Percentiles rank a stretch among this genome's conserved stretches.
These are phyloP conservation scores for Cinara cedri DNA, from an alignment of 2,888 invertebrate genomes.

Conservation along the genomic window DNA sequence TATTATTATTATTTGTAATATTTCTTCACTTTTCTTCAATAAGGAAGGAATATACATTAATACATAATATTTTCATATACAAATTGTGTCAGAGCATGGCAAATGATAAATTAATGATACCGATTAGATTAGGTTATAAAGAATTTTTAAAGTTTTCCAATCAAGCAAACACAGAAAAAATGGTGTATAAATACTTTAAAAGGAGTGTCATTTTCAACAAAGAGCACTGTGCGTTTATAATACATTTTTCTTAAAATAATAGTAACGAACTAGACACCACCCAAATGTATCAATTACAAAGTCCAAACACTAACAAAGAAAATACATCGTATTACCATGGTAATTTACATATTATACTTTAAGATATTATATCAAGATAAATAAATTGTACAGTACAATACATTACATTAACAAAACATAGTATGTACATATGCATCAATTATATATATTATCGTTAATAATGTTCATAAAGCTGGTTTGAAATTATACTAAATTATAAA, in stretches of 20 bases:
- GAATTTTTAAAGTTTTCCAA: conserved; percentile 20
- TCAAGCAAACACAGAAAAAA: neutral
- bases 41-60: conserved; percentile 33
- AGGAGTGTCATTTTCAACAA: neutral
- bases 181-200: neutral
- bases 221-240: conserved; percentile 13
- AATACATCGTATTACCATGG: neutral
- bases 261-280: neutral
- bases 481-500: neutral
- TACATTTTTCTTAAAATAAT: conserved; percentile 3
- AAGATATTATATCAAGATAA: neutral
- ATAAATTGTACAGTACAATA: conserved; percentile 1
- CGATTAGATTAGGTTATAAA: neutral
- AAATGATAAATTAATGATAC: neutral
- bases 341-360: neutral
- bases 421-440: neutral
- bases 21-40: neutral
- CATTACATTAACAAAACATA: conserved; percentile 13
- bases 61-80: conserved; percentile 33
- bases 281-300: neutral
- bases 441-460: neutral
- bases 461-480: neutral
- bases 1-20: neutral
- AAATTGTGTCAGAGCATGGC: conserved; percentile 38
- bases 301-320: neutral